These are phyloP conservation scores for Limosa lapponica DNA, from an alignment of 2,797 vertebrate genomes.

Conservation along the genomic window DNA sequence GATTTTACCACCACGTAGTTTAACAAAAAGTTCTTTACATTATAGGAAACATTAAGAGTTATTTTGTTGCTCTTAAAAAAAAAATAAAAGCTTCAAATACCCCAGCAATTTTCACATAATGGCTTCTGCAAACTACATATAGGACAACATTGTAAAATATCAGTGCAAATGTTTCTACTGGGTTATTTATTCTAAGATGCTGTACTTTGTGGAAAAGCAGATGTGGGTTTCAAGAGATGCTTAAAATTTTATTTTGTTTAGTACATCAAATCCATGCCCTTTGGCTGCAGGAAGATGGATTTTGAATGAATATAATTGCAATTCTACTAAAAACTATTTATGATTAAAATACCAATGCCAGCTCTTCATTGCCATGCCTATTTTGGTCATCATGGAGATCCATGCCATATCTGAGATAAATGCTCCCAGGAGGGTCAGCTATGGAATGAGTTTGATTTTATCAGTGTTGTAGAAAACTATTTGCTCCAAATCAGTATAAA, in stretches of 20 bases:
- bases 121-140: not conserved
- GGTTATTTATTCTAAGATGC: not conserved
- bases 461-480: not conserved
- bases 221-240: slow-evolving; percentile 1
- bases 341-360: slow-evolving; percentile 12
- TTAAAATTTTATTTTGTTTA: slow-evolving; percentile 5
- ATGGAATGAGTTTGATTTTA: not conserved
- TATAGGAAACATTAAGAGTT: not conserved
- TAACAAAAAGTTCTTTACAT: not conserved
- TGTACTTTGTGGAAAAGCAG: not conserved
- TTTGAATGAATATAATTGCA: slow-evolving; percentile 5
- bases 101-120: slow-evolving; percentile 20
- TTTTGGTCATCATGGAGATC: not conserved
- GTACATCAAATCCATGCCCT: not conserved
- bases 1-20: not conserved
- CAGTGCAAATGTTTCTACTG: not conserved
- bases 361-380: not conserved
- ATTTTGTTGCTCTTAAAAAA: not conserved
- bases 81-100: not conserved
- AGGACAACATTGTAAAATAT: not conserved
- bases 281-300: not conserved
- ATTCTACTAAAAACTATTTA: not conserved
- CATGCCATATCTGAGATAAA: not conserved
- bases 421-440: not conserved
- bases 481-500: not conserved